Percentiles rank a stretch among this genome's conserved stretches.
These are phyloP conservation scores for Gavialis gangeticus DNA, from an alignment of 2,113 vertebrate species.

Conservation along the genomic window DNA sequence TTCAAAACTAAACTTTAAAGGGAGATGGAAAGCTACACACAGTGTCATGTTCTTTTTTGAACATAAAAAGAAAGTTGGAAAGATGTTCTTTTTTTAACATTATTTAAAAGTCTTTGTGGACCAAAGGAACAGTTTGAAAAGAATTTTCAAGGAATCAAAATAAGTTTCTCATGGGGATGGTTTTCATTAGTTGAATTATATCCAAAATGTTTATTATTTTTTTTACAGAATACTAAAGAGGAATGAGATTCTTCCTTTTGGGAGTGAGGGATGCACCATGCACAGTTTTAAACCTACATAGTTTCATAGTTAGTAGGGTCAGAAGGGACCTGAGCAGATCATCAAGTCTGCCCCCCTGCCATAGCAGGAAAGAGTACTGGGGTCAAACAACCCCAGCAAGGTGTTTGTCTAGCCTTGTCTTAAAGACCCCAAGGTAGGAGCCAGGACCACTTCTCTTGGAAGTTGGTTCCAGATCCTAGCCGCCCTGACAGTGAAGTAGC, in stretches of 20 bases:
- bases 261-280: neutral
- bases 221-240: neutral
- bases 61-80: neutral
- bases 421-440: too few relatives aligned
- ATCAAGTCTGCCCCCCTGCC: too few relatives aligned
- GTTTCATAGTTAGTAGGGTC: too few relatives aligned
- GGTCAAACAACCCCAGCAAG: too few relatives aligned
- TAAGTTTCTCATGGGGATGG: neutral
- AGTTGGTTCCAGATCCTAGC: neutral
- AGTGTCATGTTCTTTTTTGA: neutral
- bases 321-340: too few relatives aligned
- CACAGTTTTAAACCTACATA: neutral
- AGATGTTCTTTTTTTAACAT: neutral
- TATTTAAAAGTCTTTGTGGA: neutral
- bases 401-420: too few relatives aligned
- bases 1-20: neutral
- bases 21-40: rapidly evolving
- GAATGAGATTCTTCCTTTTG: neutral
- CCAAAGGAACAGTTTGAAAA: neutral
- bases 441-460: too few relatives aligned
- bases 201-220: neutral
- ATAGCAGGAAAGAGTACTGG: too few relatives aligned
- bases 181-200: neutral
- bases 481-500: neutral
- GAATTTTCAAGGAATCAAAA: neutral